A percentile compares a stretch with the other conserved stretches of the same genome.
Conservation (phyloP, 2,888 invertebrate species). For the Chironomus tentans region DNA sequence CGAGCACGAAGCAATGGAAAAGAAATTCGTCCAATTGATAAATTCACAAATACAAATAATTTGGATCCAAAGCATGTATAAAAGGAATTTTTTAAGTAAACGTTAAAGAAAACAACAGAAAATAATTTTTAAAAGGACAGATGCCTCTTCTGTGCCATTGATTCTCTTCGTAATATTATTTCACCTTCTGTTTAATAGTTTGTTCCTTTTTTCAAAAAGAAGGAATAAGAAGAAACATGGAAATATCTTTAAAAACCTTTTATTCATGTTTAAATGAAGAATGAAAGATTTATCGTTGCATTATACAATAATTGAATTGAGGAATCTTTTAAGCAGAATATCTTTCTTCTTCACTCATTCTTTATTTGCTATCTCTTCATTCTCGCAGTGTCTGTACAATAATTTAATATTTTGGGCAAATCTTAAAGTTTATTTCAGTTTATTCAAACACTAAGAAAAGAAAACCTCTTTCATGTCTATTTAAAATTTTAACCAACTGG, state of each 20-base stretch:
- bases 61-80: neutral
- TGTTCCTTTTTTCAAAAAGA: neutral
- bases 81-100: neutral
- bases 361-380: conserved; percentile 1
- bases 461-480: no score
- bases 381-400: neutral
- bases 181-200: neutral
- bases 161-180: neutral
- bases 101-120: neutral
- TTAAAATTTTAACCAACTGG: no score
- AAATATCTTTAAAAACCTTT: neutral
- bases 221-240: neutral
- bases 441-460: no score
- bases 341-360: neutral
- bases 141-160: conserved; percentile 8
- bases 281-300: conserved; percentile 21
- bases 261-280: neutral
- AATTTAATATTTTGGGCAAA: neutral
- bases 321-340: neutral
- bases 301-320: conserved; percentile 19
- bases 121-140: conserved; percentile 8
- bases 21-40: conserved; percentile 3
- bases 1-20: neutral
- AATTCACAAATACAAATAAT: conserved; percentile 3
- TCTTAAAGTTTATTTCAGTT: no score